These are phyloP conservation scores for Litoditis marina DNA, from an alignment of 2,888 invertebrate genomes.

Conservation along the genomic window DNA sequence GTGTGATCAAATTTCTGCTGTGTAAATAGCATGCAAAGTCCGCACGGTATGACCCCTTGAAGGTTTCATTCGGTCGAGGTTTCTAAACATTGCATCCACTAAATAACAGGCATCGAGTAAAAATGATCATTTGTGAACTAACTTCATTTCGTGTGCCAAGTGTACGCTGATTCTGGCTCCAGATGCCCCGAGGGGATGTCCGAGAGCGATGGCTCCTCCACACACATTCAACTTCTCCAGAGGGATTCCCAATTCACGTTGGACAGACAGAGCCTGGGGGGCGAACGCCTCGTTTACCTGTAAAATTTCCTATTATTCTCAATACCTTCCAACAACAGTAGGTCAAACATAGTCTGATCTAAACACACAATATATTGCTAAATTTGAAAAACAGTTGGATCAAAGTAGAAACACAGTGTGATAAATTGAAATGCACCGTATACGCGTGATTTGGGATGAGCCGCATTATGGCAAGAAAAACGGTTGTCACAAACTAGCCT, in stretches of 20 bases:
- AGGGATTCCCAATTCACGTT: constrained; percentile 82
- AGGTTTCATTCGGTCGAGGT: no score
- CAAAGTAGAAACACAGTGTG: no score
- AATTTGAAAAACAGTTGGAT: not conserved
- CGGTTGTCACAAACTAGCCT: constrained; percentile 45
- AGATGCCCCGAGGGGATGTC: constrained; percentile 58
- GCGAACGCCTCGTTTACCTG: constrained; percentile 91
- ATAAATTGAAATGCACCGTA: no score
- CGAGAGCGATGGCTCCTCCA: constrained; percentile 58
- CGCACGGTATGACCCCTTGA: no score
- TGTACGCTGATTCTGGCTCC: constrained; percentile 57
- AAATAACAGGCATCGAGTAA: no score
- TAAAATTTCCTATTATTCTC: not conserved
- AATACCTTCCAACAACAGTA: no score
- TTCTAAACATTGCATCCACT: no score
- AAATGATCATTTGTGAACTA: constrained; percentile 10
- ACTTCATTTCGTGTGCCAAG: constrained; percentile 56
- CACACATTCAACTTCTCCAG: constrained; percentile 76
- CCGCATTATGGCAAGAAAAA: no score
- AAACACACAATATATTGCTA: not conserved
- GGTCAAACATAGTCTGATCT: no score
- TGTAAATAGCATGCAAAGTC: no score
- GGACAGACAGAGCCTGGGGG: constrained; percentile 85
- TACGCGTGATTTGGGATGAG: no score
- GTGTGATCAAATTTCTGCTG: no score